These are phyloP conservation scores for Trichonephila inaurata DNA, from an alignment of 1,140 invertebrate species.

Conservation along the genomic window DNA sequence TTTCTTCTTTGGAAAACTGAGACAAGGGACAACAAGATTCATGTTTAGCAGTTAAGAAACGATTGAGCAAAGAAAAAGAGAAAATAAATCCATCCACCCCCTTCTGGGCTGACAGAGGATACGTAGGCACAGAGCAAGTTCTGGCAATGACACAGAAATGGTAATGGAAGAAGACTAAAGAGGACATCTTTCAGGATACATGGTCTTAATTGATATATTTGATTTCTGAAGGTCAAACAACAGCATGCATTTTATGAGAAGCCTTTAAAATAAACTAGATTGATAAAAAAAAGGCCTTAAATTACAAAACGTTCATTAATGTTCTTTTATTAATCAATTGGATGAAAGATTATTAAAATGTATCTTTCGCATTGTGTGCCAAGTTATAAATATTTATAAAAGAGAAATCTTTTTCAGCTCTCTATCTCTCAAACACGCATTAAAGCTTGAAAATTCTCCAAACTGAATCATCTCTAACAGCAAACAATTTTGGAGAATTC, in stretches of 20 bases:
- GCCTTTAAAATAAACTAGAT: background rate
- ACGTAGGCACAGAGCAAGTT: background rate
- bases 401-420: too few relatives aligned
- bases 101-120: background rate
- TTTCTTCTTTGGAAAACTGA: background rate
- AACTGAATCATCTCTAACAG: too few relatives aligned
- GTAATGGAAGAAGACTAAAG: background rate
- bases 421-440: too few relatives aligned
- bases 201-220: background rate
- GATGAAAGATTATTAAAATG: too few relatives aligned
- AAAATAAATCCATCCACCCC: background rate
- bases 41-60: background rate
- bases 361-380: too few relatives aligned
- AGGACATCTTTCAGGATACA: background rate
- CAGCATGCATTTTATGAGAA: background rate
- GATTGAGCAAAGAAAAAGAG: too few relatives aligned
- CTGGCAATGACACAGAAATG: constrained; percentile 28
- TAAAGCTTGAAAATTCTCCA: too few relatives aligned
- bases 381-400: too few relatives aligned
- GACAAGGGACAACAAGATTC: background rate
- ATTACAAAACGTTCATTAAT: too few relatives aligned
- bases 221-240: background rate
- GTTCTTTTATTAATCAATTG: too few relatives aligned
- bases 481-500: too few relatives aligned
- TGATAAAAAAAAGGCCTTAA: too few relatives aligned